Evolutionary conservation across 2,113 vertebrate species (phyloP), one percentile per base, ranked within the genome.

Genomic region (Sinocyclocheilus rhinocerous): DNA sequence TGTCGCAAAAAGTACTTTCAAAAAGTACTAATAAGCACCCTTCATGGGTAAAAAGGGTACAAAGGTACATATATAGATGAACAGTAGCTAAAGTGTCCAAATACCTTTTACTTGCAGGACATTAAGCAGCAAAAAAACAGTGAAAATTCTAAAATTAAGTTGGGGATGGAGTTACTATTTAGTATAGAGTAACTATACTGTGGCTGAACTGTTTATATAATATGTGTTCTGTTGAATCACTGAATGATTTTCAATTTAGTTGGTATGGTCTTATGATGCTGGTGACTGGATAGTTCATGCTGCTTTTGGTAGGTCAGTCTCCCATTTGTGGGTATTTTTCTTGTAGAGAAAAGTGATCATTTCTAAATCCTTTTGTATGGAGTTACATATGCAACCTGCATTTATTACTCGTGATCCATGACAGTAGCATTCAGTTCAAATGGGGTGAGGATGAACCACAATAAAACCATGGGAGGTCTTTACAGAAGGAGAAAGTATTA

Each of bases 401-500:
- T 73, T 36, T 39, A 42, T 72, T 15, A 73, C 81, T 73, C 15
- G 7, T 73, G 33, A 26, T 72, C 24, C 65, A 67, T 65, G 61
- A 81, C 61, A 81, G 79, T 50, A 67, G 39, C 65, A 57, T 73
- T 83, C 29, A 73, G 20, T 42, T 83, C 7, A 57, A 83, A 83
- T 83, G 81, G 50, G 81, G n/a, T 70, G 61, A 72, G 45, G 48
- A 83, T 70, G 81, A 72, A 55, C 26, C 81, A 36, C 29, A 83
- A 83, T 73, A 57, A 83, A 52, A 57, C 81, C 50, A 24, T 2
- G 29, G 81, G 81, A 83, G 81, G 81, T 83, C 81, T 72, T 73
- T 73, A 57, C 81, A 73, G 29, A 50, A 15, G 42, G 42, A 69
- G 61, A 82, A 69, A 69, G 80, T 50, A 69, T 67, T 69, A 52